Evolutionary conservation across 2,888 invertebrate genomes (phyloP).

Genomic region (Rhamnusium bicolor): DNA sequence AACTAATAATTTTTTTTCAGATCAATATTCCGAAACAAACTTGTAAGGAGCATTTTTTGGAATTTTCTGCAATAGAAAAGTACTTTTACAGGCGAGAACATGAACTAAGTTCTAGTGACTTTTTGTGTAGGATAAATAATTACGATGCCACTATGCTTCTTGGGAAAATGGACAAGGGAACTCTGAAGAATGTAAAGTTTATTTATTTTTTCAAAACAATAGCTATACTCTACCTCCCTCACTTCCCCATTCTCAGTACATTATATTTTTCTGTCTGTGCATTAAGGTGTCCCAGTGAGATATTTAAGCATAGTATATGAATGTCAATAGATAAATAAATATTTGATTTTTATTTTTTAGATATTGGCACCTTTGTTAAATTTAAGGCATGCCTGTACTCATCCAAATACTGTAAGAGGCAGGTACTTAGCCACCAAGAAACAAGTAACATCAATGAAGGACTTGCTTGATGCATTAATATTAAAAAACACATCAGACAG

Average conservation of each 20-base stretch:
- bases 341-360: slow-evolving; percentile 65
- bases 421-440: slow-evolving; percentile 73
- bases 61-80: slow-evolving; percentile 82
- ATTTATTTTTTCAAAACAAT: background rate
- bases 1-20: slow-evolving; percentile 62
- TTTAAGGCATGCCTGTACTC: slow-evolving; percentile 81
- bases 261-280: background rate
- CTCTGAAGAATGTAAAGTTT: slow-evolving; percentile 66
- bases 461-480: slow-evolving; percentile 79
- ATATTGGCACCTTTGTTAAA: slow-evolving; percentile 78
- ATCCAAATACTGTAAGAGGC: slow-evolving; percentile 77
- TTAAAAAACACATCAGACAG: slow-evolving; percentile 75
- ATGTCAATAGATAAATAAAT: too few species aligned
- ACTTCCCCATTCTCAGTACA: background rate
- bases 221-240: background rate
- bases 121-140: slow-evolving; percentile 70
- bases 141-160: slow-evolving; percentile 71
- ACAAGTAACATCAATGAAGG: slow-evolving; percentile 76
- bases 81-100: slow-evolving; percentile 81
- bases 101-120: slow-evolving; percentile 71
- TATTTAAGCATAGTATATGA: background rate
- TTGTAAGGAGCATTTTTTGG: slow-evolving; percentile 74
- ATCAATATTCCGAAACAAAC: slow-evolving; percentile 79
- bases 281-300: background rate
- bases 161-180: slow-evolving; percentile 70